Evolutionary conservation across 2,113 vertebrate genomes (phyloP).

Genomic region (Acanthochromis polyacanthus): DNA sequence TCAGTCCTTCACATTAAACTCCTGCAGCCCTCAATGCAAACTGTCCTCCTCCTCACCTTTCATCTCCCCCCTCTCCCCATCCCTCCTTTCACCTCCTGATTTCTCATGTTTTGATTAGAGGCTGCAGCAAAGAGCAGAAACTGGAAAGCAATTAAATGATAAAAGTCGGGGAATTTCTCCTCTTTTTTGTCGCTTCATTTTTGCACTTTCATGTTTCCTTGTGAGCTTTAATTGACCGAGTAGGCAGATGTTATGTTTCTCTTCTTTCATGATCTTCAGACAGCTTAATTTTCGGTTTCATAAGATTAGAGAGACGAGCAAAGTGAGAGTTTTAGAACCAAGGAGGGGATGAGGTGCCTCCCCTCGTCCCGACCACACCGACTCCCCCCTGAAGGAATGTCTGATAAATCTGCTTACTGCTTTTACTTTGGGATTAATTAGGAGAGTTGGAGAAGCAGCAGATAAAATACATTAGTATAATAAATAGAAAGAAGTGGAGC

Average conservation of each 20-base stretch:
- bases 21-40: slow-evolving; percentile 41
- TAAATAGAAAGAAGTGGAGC: slow-evolving; percentile 56
- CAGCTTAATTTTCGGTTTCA: slow-evolving; percentile 20
- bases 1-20: slow-evolving; percentile 15
- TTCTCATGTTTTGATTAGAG: slow-evolving; percentile 56
- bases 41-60: slow-evolving; percentile 60
- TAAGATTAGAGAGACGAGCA: slow-evolving; percentile 40
- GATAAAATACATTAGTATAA: slow-evolving; percentile 68
- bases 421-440: slow-evolving; percentile 73
- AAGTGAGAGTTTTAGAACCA: background rate
- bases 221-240: slow-evolving; percentile 25
- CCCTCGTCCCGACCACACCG: background rate
- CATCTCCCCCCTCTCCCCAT: slow-evolving; percentile 29
- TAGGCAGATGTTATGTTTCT: slow-evolving; percentile 20
- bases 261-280: slow-evolving; percentile 31
- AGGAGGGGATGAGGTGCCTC: slow-evolving; percentile 26
- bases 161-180: slow-evolving; percentile 38
- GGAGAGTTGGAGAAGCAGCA: slow-evolving; percentile 47
- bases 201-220: slow-evolving; percentile 51
- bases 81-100: slow-evolving; percentile 19
- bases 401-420: slow-evolving; percentile 66
- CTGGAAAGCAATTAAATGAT: slow-evolving; percentile 49
- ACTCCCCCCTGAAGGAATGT: slow-evolving; percentile 63
- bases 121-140: background rate
- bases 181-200: slow-evolving; percentile 34